phyloP scores from a whole-genome alignment of 1,140 invertebrate species.

The Agraylea sexmaculata region DNA sequence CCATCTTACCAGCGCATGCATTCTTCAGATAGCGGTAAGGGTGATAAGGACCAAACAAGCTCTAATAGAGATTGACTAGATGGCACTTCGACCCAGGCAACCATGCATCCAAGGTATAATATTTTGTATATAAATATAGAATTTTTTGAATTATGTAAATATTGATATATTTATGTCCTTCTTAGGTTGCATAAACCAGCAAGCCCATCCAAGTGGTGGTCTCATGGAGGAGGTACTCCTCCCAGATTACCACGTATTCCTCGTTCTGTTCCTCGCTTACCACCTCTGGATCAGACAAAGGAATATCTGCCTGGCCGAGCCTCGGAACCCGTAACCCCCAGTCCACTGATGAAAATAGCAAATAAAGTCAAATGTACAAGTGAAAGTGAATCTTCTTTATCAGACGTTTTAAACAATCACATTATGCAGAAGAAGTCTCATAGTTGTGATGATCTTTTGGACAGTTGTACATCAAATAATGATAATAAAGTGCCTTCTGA shows the following conservation, averaged over 20 bases:
- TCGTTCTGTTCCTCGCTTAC: conserved; percentile 16
- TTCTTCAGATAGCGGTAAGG: conserved; percentile 65
- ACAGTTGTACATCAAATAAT: conserved; percentile 21
- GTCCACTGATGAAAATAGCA: not conserved
- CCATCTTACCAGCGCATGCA: conserved; percentile 74
- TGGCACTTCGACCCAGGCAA: conserved; percentile 42
- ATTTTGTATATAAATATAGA: conserved; percentile 1
- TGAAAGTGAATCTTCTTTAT: too few species aligned
- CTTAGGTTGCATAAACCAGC: conserved; percentile 49
- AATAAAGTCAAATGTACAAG: too few species aligned
- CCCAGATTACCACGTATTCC: conserved; percentile 25
- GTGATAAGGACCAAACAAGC: conserved; percentile 48
- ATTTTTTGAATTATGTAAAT: too few species aligned
- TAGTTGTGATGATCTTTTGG: conserved; percentile 54
- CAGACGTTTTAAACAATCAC: too few species aligned
- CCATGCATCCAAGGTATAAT: conserved; percentile 35
- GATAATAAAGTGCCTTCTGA: conserved; percentile 18
- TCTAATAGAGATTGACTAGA: conserved; percentile 56
- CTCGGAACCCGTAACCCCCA: not conserved
- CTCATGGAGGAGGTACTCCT: conserved; percentile 38
- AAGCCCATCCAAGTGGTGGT: conserved; percentile 39
- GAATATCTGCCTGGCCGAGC: conserved; percentile 5
- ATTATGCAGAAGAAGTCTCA: conserved; percentile 42
- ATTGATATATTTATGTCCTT: conserved; percentile 25
- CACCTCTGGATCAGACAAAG: conserved; percentile 22